Base-by-base conservation (phyloP, 2,113 vertebrate genomes). In the Canis aureus region DNA sequence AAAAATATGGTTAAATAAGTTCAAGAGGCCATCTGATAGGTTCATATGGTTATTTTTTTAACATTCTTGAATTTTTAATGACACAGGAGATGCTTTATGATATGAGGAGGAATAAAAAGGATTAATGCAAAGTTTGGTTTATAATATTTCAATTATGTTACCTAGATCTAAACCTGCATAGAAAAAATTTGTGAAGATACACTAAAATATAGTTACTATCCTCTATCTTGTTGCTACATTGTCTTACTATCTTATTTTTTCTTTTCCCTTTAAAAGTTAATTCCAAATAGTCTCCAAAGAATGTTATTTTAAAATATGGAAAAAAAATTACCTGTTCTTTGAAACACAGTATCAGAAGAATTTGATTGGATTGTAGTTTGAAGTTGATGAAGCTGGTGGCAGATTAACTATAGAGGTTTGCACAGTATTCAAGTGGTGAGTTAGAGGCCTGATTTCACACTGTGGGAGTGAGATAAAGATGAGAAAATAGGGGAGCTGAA, bases 41-140 rank as follows among this genome's bases (percentile, higher is more conserved):
- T 15, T 57, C 60, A 19, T 3, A n/a, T 5, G 57, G 32, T 85
- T 78, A 11, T 13, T 55, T 87, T 86, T 78, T 59, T 29, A 64
- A 82, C 38, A n/a, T 29, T 64, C 96, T 74, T 81, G 38, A 92
- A 53, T 55, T 86, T 87, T 73, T 38, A 76, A 92, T 95, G 81
- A 62, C 20, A 23, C 5, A 43, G 49, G 80, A 84, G 96, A 32
- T 22, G 9, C 76, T 85, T 94, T 15, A 3, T 25, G 43, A 62
- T 73, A 25, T 89, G 62, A 60, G 55, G 53, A 97, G 49, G 94
- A 86, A 15, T 27, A 19, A 85, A 81, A 92, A 81, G 25, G n/a
- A 60, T 49, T 49, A 88, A 57, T 78, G 66, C 22, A 66, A 76
- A 78, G 35, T 84, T 90, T 73, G 89, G 15, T 53, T 89, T 86